Conservation (phyloP, 2,797 vertebrate species). For the Argentina silus region DNA sequence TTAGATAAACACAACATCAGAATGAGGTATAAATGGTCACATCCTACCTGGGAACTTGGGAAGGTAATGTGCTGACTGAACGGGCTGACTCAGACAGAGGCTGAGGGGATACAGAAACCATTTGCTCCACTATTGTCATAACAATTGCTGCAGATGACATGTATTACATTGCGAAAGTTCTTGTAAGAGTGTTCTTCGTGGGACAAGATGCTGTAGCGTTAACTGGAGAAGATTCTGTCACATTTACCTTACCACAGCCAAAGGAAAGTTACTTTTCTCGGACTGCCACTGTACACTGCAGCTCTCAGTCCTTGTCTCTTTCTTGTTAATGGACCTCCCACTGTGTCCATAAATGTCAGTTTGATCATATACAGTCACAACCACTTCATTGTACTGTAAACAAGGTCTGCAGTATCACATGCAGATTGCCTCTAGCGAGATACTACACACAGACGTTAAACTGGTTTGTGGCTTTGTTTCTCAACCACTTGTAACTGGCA, state of each 20-base stretch:
- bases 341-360: background rate
- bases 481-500: background rate
- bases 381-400: background rate
- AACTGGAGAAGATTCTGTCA: too few species aligned
- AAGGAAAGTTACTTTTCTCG: too few species aligned
- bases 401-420: background rate
- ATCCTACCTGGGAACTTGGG: background rate
- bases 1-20: background rate
- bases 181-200: too few species aligned
- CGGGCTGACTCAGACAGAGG: background rate
- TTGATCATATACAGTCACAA: background rate
- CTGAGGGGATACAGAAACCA: background rate
- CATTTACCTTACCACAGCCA: too few species aligned
- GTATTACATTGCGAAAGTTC: too few species aligned
- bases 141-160: too few species aligned
- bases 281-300: too few species aligned
- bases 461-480: background rate
- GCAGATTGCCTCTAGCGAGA: conserved; percentile 5
- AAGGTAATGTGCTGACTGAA: background rate
- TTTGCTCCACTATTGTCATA: too few species aligned
- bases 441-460: background rate
- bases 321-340: background rate
- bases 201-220: too few species aligned
- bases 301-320: background rate
- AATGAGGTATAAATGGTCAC: background rate